Conservation (phyloP, 2,888 invertebrate genomes). For the Horisme vitalbata region DNA sequence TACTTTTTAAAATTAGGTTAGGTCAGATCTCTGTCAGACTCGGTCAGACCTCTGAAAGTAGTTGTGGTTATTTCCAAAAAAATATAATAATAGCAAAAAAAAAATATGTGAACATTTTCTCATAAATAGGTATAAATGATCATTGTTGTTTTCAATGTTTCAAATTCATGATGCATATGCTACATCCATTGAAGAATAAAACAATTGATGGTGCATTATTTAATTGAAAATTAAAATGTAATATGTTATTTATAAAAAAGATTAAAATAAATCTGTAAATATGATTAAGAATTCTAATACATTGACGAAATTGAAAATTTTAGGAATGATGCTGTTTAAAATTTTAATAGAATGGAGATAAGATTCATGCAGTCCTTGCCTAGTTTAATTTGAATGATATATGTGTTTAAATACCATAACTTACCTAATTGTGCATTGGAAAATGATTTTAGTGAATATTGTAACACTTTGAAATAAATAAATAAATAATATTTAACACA, state of each 20-base stretch:
- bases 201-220: conserved; percentile 29
- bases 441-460: conserved; percentile 56
- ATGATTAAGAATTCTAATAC: conserved; percentile 12
- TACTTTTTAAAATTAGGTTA: no score
- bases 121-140: no score
- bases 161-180: no score
- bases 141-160: no score
- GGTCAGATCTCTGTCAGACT: no score
- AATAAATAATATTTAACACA: background rate
- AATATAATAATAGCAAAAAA: no score
- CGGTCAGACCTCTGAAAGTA: no score
- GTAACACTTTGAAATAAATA: conserved; percentile 46
- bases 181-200: no score
- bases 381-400: conserved; percentile 17
- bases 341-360: conserved; percentile 18
- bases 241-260: conserved; percentile 28
- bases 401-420: conserved; percentile 33
- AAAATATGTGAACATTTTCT: no score
- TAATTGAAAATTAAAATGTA: conserved; percentile 29
- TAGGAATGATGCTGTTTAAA: conserved; percentile 11
- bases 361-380: conserved; percentile 7
- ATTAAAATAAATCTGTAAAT: conserved; percentile 26
- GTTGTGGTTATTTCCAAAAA: no score
- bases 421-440: conserved; percentile 57
- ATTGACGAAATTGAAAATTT: background rate